phyloP scores from a whole-genome alignment of 1,140 invertebrate species.

The Trichonephila inaurata region DNA sequence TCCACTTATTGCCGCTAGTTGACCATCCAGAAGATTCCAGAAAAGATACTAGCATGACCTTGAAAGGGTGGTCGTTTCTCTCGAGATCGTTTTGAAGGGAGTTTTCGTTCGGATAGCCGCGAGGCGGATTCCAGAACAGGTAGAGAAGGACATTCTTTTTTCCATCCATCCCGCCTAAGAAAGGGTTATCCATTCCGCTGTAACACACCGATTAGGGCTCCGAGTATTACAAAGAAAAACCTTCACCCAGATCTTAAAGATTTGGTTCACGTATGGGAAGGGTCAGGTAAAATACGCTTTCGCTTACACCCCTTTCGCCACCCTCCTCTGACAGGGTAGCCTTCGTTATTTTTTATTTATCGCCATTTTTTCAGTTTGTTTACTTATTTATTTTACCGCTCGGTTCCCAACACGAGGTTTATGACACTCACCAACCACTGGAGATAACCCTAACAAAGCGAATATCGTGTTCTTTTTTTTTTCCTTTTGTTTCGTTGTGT shows the following conservation, averaged over 20 bases:
- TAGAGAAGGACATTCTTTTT: slow-evolving; percentile 16
- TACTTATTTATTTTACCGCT: slow-evolving; percentile 18
- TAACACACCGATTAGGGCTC: neutral
- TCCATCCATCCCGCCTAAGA: neutral
- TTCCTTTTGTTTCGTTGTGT: neutral
- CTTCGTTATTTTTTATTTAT: slow-evolving; percentile 9
- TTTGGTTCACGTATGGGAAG: slow-evolving; percentile 20
- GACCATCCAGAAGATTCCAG: slow-evolving; percentile 10
- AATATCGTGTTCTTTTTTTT: slow-evolving; percentile 1
- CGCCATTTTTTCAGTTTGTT: neutral
- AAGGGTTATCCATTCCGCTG: neutral
- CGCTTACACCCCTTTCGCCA: neutral
- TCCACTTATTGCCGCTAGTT: slow-evolving; percentile 4
- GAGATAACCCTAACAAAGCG: slow-evolving; percentile 5
- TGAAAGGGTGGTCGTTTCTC: slow-evolving; percentile 17
- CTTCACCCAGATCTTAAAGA: slow-evolving; percentile 18
- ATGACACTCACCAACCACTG: neutral
- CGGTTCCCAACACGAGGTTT: neutral
- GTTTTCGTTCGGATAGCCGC: neutral
- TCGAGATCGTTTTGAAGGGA: neutral
- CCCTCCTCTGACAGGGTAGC: neutral
- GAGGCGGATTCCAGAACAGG: slow-evolving; percentile 2
- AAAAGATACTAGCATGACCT: slow-evolving; percentile 9
- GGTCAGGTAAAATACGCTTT: neutral
- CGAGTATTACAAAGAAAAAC: neutral